Conservation (phyloP, 2,113 vertebrate species). For the Hemibagrus wyckioides region DNA sequence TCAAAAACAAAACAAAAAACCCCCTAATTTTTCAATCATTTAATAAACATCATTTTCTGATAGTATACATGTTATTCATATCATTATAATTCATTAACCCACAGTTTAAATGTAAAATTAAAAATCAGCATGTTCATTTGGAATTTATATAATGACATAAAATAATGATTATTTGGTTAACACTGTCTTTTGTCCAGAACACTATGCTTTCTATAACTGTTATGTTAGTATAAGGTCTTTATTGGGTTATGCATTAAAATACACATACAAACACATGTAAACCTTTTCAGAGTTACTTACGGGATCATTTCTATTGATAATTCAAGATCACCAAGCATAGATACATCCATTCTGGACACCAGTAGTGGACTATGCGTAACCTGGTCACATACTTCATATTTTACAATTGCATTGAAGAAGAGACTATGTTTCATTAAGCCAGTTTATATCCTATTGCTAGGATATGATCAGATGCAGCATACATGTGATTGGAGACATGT, state of each 20-base stretch:
- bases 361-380: background rate
- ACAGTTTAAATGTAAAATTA: background rate
- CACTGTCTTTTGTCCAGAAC: background rate
- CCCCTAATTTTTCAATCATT: background rate
- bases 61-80: background rate
- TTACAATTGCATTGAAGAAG: background rate
- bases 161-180: background rate
- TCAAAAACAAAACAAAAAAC: background rate
- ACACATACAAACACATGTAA: slow-evolving; percentile 31
- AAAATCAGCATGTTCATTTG: background rate
- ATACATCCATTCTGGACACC: background rate
- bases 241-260: background rate
- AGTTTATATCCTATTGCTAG: background rate
- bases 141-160: background rate
- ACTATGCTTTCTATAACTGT: background rate
- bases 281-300: slow-evolving; percentile 16
- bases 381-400: background rate
- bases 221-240: slow-evolving; percentile 13
- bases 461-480: background rate
- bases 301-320: slow-evolving; percentile 18
- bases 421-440: background rate
- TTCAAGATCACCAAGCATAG: slow-evolving; percentile 16
- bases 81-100: background rate
- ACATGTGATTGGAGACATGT: background rate
- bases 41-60: background rate